Percentiles rank a stretch among this genome's conserved stretches.
Evolutionary conservation across 2,113 vertebrate genomes (phyloP).

Genomic region (Azemiops feae): DNA sequence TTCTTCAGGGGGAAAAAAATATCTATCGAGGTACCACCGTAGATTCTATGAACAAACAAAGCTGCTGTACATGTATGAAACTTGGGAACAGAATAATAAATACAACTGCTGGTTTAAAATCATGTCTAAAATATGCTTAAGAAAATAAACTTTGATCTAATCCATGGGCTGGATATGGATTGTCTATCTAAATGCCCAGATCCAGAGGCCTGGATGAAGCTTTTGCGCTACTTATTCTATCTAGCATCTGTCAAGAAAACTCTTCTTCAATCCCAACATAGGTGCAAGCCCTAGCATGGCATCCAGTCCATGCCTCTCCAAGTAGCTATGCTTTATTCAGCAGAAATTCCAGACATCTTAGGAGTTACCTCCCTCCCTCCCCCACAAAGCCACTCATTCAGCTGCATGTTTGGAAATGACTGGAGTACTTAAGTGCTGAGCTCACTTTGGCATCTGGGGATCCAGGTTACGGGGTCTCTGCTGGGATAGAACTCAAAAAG

Average conservation of each 20-base stretch:
- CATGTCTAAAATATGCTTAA: neutral
- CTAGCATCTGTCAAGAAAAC: neutral
- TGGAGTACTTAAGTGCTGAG: neutral
- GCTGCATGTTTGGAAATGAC: neutral
- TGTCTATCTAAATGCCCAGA: neutral
- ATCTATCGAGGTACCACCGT: neutral
- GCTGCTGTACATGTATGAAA: neutral
- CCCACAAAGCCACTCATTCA: neutral
- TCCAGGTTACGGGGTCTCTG: slow-evolving; percentile 5
- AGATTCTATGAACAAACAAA: neutral
- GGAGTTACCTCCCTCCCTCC: neutral
- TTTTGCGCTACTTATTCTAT: neutral
- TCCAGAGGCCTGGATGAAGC: neutral
- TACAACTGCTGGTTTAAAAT: neutral
- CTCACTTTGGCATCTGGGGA: slow-evolving; percentile 40
- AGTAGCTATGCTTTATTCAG: neutral
- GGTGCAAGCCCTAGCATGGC: neutral
- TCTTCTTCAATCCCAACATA: neutral
- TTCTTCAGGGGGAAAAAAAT: neutral
- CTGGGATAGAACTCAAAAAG: slow-evolving; percentile 23
- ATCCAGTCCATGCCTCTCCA: neutral
- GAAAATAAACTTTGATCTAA: neutral
- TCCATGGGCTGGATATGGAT: neutral
- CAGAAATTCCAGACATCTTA: neutral
- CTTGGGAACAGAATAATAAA: neutral